phyloP scores from a whole-genome alignment of 2,888 invertebrate genomes.

The Thysanoteuthis rhombus region DNA sequence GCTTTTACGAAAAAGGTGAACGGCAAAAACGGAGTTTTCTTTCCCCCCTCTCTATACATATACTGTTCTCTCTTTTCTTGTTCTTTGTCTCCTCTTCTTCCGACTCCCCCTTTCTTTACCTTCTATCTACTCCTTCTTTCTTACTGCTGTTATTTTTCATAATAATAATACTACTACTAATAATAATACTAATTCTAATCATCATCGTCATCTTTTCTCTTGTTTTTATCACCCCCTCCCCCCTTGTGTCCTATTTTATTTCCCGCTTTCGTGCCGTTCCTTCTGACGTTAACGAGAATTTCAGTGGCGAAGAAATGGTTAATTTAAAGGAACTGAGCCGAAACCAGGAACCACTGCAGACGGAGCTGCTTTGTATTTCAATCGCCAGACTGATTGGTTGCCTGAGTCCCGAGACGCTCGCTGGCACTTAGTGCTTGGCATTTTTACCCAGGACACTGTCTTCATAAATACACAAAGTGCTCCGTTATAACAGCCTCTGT shows the following conservation, averaged over 20 bases:
- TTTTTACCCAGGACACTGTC: neutral
- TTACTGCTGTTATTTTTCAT: too few relatives aligned
- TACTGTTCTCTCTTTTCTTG: too few relatives aligned
- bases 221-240: too few relatives aligned
- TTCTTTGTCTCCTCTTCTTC: too few relatives aligned
- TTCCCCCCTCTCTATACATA: too few relatives aligned
- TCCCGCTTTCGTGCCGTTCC: neutral
- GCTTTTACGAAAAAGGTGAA: too few relatives aligned
- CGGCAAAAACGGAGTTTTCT: too few relatives aligned
- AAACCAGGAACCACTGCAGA: constrained; percentile 14
- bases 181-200: neutral
- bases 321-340: neutral
- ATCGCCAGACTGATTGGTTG: neutral
- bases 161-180: too few relatives aligned
- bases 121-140: neutral
- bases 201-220: neutral
- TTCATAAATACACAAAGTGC: neutral
- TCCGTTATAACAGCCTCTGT: neutral
- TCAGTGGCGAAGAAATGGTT: constrained; percentile 12
- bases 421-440: neutral
- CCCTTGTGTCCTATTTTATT: neutral
- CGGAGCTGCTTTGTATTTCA: neutral
- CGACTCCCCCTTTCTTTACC: neutral
- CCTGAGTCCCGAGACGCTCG: neutral
- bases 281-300: neutral